Evolutionary conservation across 2,113 vertebrate species (phyloP).

Genomic region (Sceloporus undulatus): DNA sequence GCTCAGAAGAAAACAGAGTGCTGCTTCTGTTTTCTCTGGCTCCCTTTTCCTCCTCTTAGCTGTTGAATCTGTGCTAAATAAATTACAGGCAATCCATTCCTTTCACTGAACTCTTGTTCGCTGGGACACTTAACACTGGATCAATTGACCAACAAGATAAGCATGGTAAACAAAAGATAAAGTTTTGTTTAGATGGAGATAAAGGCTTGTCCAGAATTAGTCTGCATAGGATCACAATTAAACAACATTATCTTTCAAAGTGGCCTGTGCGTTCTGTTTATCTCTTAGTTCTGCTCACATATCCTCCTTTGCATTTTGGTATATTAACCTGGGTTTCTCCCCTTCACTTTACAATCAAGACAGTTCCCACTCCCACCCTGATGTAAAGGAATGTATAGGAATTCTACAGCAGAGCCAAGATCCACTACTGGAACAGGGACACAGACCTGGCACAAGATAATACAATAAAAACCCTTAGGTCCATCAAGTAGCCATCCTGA

Average conservation of each 20-base stretch:
- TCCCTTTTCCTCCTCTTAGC: constrained; percentile 63
- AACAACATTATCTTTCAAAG: constrained; percentile 62
- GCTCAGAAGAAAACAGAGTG: background rate
- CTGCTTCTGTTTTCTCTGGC: background rate
- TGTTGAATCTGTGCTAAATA: constrained; percentile 72
- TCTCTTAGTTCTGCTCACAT: constrained; percentile 11
- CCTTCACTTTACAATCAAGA: background rate
- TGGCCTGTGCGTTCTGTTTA: constrained; percentile 19
- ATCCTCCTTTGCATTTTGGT: background rate
- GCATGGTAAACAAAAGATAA: constrained; percentile 65
- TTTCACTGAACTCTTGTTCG: constrained; percentile 65
- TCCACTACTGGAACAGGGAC: background rate
- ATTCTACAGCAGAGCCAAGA: background rate
- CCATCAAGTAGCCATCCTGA: background rate
- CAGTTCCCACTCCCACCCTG: too few relatives aligned
- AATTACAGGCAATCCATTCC: constrained; percentile 59
- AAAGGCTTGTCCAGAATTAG: constrained; percentile 56
- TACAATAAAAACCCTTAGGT: background rate
- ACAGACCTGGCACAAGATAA: background rate
- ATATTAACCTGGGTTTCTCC: background rate
- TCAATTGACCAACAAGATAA: constrained; percentile 71
- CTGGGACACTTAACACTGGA: constrained; percentile 66
- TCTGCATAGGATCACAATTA: constrained; percentile 73
- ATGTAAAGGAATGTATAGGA: too few relatives aligned
- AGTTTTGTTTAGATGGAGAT: constrained; percentile 68